These are phyloP conservation scores for Ophion slaviceki DNA, from an alignment of 2,888 invertebrate species.

Conservation along the genomic window DNA sequence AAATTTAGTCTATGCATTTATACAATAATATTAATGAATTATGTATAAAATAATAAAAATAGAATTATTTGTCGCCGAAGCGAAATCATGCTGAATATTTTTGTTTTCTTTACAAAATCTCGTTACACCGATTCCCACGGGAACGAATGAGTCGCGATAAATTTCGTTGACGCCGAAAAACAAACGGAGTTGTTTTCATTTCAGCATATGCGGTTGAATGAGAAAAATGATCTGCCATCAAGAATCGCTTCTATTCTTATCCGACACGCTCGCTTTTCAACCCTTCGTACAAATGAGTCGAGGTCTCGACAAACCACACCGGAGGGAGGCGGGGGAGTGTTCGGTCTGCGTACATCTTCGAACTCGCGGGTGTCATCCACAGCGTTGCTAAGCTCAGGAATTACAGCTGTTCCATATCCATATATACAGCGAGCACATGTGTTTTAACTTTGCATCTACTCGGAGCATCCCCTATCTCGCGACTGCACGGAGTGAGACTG, in stretches of 20 bases:
- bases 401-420: constrained; percentile 67
- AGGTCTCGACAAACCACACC: constrained; percentile 69
- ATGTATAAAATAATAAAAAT: too few species aligned
- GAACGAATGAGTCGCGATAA: too few species aligned
- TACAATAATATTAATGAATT: too few species aligned
- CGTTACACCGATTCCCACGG: too few species aligned
- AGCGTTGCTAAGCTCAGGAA: constrained; percentile 42
- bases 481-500: constrained; percentile 66
- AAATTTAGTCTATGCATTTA: too few species aligned
- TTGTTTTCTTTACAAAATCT: too few species aligned
- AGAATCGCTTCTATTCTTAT: constrained; percentile 71
- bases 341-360: constrained; percentile 51
- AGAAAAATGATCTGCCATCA: constrained; percentile 49
- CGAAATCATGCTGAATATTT: too few species aligned
- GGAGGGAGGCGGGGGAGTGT: constrained; percentile 57
- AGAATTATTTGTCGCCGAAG: too few species aligned
- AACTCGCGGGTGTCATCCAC: constrained; percentile 59
- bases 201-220: constrained; percentile 12
- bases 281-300: constrained; percentile 74
- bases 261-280: constrained; percentile 65
- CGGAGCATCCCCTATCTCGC: constrained; percentile 71
- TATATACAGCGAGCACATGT: constrained; percentile 60
- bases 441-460: constrained; percentile 46
- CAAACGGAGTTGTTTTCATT: neutral
- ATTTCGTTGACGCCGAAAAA: neutral